Percentiles rank a stretch among this genome's conserved stretches.
Evolutionary conservation across 2,113 vertebrate genomes (phyloP).

Genomic region (Accipiter cooperii): DNA sequence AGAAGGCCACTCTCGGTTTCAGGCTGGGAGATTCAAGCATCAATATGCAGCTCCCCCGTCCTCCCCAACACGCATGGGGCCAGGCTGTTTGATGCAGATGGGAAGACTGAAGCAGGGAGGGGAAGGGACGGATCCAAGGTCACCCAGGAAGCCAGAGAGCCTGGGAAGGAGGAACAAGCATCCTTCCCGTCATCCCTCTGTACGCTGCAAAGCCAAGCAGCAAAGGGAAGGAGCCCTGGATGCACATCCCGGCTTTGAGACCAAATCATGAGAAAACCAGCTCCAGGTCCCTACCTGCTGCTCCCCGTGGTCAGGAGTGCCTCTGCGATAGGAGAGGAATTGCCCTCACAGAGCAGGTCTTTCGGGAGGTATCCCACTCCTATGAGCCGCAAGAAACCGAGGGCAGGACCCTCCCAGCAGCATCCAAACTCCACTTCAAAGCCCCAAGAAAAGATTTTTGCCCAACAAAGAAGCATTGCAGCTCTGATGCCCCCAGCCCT

Average conservation of each 20-base stretch:
- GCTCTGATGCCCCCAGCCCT: not conserved
- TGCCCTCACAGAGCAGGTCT: not conserved
- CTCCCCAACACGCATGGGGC: accelerated
- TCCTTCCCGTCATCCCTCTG: accelerated
- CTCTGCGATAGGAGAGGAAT: accelerated
- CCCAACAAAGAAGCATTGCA: not conserved
- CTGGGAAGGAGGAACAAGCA: not conserved
- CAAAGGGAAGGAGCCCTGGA: not conserved
- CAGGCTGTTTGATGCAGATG: not conserved
- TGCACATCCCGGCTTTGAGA: accelerated
- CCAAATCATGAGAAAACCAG: accelerated
- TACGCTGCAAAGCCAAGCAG: not conserved
- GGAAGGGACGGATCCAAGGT: not conserved
- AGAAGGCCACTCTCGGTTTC: not conserved
- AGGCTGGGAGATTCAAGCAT: not conserved
- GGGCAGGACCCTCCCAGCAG: not conserved
- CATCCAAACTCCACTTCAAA: not conserved
- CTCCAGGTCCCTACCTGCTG: not conserved
- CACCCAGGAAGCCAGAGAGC: not conserved
- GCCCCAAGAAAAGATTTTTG: not conserved
- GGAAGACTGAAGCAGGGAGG: not conserved
- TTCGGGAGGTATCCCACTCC: not conserved
- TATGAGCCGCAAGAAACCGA: not conserved
- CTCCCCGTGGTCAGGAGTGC: accelerated
- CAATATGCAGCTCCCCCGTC: not conserved